Base-by-base conservation (phyloP, 2,888 invertebrate species). In the Metacarcinus magister region DNA sequence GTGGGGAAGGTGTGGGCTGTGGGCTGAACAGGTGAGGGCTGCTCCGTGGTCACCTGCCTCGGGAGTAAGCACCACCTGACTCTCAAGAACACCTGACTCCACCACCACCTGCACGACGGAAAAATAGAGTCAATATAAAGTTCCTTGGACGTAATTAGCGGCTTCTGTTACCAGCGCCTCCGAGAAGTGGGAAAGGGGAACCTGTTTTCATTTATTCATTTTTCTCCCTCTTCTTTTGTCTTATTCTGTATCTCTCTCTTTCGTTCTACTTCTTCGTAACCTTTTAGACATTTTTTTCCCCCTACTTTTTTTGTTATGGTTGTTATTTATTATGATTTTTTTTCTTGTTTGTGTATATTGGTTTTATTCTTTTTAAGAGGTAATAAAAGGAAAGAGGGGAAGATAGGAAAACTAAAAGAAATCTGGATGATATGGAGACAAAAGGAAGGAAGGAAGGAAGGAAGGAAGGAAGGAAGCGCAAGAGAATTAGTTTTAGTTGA, bases 1-100 rank as follows among this genome's bases (percentile, higher is more conserved):
- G 0, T 48, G 48, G 19, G 92, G 92, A 0, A 92, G 92, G 92
- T 48, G 39, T 1, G 92, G 92, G 48, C 92, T 92, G 54, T 46
- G 48, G 48, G 92, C 92, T 23, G 46, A 32, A 13, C 92, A 92
- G 48, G 46, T 48, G 19, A 92, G 92, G 16, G 46, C 48, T 0
- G 92, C 92, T 13, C 92, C 92, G 54, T 92, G 92, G 48, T 92
- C 46, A 4, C 48, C 92, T n/a, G 92, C 82, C 32, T 82, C 82
- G 3, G 82, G 82, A 23, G 82, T 82, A 4, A 82, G 82, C 82
- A 82, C 82, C 82, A 82, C 82, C 32, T 82, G 82, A 32, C 82
- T 82, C 32, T 82, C 82, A 13, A 82, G 82, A 32, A 82, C 92
- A 32, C 92, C 92, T 28, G 48, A 48, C 92, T 32, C 48, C 48